phyloP scores from a whole-genome alignment of 2,888 invertebrate species.

The Pseudococcus jackbeardsleyi region DNA sequence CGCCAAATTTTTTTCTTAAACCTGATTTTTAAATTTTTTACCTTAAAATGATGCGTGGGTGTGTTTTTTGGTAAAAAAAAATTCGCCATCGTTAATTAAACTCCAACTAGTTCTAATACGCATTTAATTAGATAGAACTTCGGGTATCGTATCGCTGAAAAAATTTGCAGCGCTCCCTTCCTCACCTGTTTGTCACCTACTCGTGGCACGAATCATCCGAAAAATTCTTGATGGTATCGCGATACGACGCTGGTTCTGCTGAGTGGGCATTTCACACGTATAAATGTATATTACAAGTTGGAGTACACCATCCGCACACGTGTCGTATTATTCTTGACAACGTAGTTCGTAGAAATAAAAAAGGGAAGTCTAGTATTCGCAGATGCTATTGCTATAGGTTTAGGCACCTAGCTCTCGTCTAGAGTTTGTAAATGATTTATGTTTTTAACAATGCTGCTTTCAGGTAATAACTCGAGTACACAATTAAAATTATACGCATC shows the following conservation, averaged over 20 bases:
- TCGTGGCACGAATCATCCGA: background rate
- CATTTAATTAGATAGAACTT: background rate
- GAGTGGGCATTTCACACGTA: background rate
- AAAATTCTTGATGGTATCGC: background rate
- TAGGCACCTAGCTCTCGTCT: too few relatives aligned
- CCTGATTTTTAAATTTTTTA: too few relatives aligned
- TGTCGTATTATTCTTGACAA: background rate
- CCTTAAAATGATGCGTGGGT: background rate
- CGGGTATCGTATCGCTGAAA: too few relatives aligned
- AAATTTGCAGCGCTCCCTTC: too few relatives aligned
- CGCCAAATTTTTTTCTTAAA: background rate
- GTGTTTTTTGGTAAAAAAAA: background rate
- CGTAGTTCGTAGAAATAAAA: background rate
- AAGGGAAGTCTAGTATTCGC: background rate
- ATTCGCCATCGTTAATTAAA: background rate
- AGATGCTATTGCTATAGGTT: background rate
- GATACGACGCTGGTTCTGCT: background rate
- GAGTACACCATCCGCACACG: background rate
- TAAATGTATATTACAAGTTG: background rate
- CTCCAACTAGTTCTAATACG: background rate
- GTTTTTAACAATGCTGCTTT: constrained; percentile 2
- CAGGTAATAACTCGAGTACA: background rate
- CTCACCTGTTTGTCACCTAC: background rate
- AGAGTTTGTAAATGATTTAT: background rate
- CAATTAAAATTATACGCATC: constrained; percentile 14